These are phyloP conservation scores for Pegoplata infirma DNA, from an alignment of 2,888 invertebrate genomes.

Conservation along the genomic window DNA sequence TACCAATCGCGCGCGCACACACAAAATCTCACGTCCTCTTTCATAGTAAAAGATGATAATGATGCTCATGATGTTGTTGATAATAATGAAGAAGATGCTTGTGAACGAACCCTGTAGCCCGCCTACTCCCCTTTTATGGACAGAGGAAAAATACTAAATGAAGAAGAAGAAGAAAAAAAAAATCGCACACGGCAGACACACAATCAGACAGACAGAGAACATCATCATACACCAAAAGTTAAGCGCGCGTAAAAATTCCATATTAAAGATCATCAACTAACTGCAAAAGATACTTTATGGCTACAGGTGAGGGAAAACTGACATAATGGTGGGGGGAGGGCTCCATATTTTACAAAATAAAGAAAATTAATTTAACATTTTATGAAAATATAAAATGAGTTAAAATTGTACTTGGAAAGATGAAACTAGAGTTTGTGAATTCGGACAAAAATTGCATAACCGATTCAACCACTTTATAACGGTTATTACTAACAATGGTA, in stretches of 20 bases:
- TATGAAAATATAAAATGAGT: too few relatives aligned
- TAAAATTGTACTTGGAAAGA: too few relatives aligned
- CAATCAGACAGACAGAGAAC: constrained; percentile 1
- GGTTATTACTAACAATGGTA: too few relatives aligned
- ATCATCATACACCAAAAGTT: constrained; percentile 8
- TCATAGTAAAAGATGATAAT: background rate
- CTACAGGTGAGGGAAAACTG: background rate
- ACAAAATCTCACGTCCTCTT: background rate
- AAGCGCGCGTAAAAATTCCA: constrained; percentile 63
- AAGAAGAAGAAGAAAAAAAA: background rate
- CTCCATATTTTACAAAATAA: too few relatives aligned
- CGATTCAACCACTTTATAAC: too few relatives aligned
- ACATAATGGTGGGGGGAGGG: too few relatives aligned
- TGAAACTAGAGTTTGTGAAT: too few relatives aligned
- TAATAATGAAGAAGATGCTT: constrained; percentile 11
- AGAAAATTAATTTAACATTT: too few relatives aligned
- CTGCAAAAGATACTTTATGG: constrained; percentile 23
- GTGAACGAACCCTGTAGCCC: constrained; percentile 8
- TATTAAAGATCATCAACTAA: constrained; percentile 49
- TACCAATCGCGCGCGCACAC: background rate
- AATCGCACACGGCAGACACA: constrained; percentile 18
- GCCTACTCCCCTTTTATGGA: constrained; percentile 12
- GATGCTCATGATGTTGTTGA: constrained; percentile 1
- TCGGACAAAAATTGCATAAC: too few relatives aligned
- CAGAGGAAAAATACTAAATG: background rate